A percentile compares a stretch with the other conserved stretches of the same genome.
Conservation (phyloP, 2,888 invertebrate genomes). For the Pyrrhosoma nymphula region DNA sequence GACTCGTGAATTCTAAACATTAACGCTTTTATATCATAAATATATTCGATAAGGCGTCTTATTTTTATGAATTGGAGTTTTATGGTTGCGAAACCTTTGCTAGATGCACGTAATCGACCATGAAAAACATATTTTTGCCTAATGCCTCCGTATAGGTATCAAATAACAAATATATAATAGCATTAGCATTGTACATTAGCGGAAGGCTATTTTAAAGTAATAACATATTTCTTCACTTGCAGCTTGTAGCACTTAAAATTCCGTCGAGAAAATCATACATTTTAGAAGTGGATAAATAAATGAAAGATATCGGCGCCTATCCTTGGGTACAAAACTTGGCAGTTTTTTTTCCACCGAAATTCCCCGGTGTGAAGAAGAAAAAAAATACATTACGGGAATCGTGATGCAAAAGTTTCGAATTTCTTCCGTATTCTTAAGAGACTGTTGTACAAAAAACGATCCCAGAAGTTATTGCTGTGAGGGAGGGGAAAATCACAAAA, state of each 20-base stretch:
- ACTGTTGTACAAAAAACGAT: conserved; percentile 17
- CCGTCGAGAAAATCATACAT: not conserved
- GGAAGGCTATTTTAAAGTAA: too few species aligned
- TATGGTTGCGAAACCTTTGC: too few species aligned
- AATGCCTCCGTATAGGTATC: too few species aligned
- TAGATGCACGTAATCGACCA: too few species aligned
- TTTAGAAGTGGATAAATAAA: not conserved
- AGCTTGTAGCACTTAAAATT: not conserved
- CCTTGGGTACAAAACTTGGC: not conserved
- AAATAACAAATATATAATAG: too few species aligned
- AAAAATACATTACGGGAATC: conserved; percentile 6
- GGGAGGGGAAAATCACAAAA: not conserved
- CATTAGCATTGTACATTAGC: too few species aligned
- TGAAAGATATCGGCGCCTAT: not conserved
- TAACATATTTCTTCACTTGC: not conserved
- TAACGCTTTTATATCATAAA: too few species aligned
- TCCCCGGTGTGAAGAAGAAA: not conserved
- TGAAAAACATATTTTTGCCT: too few species aligned
- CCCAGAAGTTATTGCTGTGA: conserved; percentile 9
- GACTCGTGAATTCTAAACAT: too few species aligned
- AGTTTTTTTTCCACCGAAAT: not conserved
- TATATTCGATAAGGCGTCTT: too few species aligned
- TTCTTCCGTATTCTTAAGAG: conserved; percentile 21
- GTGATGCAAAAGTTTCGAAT: conserved; percentile 5
- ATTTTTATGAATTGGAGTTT: too few species aligned